Evolutionary conservation across 2,888 invertebrate genomes (phyloP), one percentile per base, ranked within the genome.

Genomic region (Latrodectus hesperus): DNA sequence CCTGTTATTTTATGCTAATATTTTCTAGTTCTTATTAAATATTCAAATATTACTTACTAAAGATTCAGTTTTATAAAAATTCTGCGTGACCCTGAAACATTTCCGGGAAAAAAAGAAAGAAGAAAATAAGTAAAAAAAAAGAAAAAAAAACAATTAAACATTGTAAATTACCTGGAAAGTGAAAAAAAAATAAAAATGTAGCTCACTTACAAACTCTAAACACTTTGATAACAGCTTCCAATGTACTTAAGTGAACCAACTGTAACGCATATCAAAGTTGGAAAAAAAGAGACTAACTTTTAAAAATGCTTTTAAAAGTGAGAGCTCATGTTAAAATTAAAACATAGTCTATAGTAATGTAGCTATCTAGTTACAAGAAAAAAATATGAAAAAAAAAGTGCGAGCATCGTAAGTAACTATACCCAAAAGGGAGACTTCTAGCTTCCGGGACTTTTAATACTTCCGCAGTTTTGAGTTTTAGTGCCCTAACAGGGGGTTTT

Each of bases 381-480:
- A n/a, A 22, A 22, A 22, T 22, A 1, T 22, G 22, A 22, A 22
- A 22, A 22, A 22, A 22, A 22, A 22, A 22, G 1, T 0, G 22
- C 22, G 22, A 22, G 12, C 65, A 73, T 53, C n/a, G 22, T 71
- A 79, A 79, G 79, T 80, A 80, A 80, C 79, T 22, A 64, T 64
- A 64, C 55, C 72, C 79, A 64, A 71, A 72, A 60, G 79, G 79
- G 79, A 80, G n/a, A 38, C 79, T 72, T 72, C 71, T 80, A 80
- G 22, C 22, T 22, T 80, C 79, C 79, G 22, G 79, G 79, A 60
- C 71, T 72, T 78, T 80, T 80, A 80, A 80, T 80, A 71, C 79
- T 80, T 80, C 79, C 79, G 79, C 72, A 72, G 79, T 80, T 80
- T 22, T 22, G 49, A 51, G 49, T 80, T 80, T 80, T 80, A 80